Base-by-base conservation (phyloP, 2,113 vertebrate species). In the Gymnorhina tibicen region DNA sequence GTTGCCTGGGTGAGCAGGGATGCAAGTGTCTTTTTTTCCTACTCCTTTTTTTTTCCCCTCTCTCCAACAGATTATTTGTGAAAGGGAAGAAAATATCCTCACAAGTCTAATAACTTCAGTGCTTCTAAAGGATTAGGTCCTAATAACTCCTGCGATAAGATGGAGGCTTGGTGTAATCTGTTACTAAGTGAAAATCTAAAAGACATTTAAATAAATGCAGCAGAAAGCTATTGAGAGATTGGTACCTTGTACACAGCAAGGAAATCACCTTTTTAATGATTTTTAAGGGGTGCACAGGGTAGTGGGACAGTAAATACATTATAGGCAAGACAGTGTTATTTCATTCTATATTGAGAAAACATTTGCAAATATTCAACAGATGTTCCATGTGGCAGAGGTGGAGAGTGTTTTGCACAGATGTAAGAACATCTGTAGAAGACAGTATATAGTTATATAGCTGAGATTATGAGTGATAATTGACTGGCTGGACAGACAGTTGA, bases 81-180 rank as follows among this genome's bases (percentile, higher is more conserved):
- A 76, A 68, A 67, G n/a, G 80, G 66, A 74, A 87, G 82, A 73
- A 93, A 88, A 91, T 86, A 94, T 67, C 94, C 75, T 96, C 88
- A 68, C 76, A 95, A 89, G 83, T 78, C 60, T 94, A 91, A 82
- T 95, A 94, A 91, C 89, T 93, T 87, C 5, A 76, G 80, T 85
- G 73, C 86, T 96, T 93, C 64, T 72, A 79, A 91, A 81, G 74
- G 95, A 92, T 94, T 94, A 95, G 64, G 44, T 85, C 86, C 76
- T 94, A 92, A 95, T 96, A 93, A 91, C 73, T 95, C 15, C 86
- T 85, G 39, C 2, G 93, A 92, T 97, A 95, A 96, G 83, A 93
- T 94, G 95, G 95, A 93, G 85, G 60, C 76, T 92, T 0, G 9
- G 49, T 93, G 93, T 96, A 92, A 94, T 93, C 91, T 91, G 76